Base-by-base conservation (phyloP, 2,888 invertebrate species). In the Melanotus villosus region DNA sequence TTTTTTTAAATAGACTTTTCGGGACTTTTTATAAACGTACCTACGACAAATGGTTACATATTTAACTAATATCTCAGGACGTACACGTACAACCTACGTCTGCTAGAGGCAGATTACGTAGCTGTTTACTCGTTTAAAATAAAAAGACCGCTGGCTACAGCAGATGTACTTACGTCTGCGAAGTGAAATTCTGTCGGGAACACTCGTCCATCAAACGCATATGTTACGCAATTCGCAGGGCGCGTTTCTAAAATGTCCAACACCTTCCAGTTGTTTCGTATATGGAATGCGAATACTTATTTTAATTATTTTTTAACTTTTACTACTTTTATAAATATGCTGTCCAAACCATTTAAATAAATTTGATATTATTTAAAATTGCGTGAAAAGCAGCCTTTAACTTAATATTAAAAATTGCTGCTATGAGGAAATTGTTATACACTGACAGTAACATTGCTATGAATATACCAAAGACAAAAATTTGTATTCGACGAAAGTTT, bases 311-410 rank as follows among this genome's bases (percentile, higher is more conserved):
- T 65, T 57, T 47, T 38, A 54, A 57, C 23, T 41, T 54, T 63
- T 63, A 26, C 47, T 54, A 63, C 54, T 63, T 63, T 63, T 63
- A 52, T 63, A 63, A 63, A 63, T 63, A 38, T n/a, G n/a, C n/a
- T n/a, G 26, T 26, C 26, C 26, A 26, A 3, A 7, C 26, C 26
- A 26, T 5, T 7, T 7, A 7, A 26, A 26, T 3, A 3, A 26
- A 26, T 26, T 26, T 26, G 7, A 26, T n/a, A n/a, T n/a, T n/a
- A n/a, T 26, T 7, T 26, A 26, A 7, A 3, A 26, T 26, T n/a
- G n/a, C 26, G 26, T 26, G 26, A 3, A 26, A 3, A 5, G 26
- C 26, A 26, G 26, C 4, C 7, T 26, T 7, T 26, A 26, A 26
- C 26, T 3, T 7, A 5, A 7, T 26, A 26, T 26, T 26, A 5